Evolutionary conservation across 2,888 invertebrate species (phyloP).

Genomic region (Meiosimyza platycephala): DNA sequence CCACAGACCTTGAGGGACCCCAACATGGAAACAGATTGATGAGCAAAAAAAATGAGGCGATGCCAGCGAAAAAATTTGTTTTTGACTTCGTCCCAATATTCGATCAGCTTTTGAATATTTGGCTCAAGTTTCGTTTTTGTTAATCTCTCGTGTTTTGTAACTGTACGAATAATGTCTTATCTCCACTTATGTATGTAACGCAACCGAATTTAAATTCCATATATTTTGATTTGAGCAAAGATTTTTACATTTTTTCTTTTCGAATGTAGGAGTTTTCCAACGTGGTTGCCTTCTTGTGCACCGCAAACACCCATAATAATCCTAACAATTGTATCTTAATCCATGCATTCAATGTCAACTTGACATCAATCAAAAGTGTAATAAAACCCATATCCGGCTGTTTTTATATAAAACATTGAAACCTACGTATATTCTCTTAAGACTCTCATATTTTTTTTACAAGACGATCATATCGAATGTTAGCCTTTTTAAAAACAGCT

Average conservation of each 20-base stretch:
- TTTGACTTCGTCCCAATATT: too few relatives aligned
- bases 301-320: neutral
- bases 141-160: too few relatives aligned
- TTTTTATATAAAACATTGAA: constrained; percentile 12
- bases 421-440: neutral
- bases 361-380: constrained; percentile 22
- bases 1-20: too few relatives aligned
- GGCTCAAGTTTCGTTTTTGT: too few relatives aligned
- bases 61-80: too few relatives aligned
- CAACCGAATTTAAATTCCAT: too few relatives aligned
- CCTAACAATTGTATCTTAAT: constrained; percentile 9
- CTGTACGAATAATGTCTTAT: too few relatives aligned
- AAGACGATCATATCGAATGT: constrained; percentile 23
- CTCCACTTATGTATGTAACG: too few relatives aligned
- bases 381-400: constrained; percentile 40
- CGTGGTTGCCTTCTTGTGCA: constrained; percentile 35
- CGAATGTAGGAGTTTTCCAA: constrained; percentile 22
- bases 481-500: neutral
- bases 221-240: neutral
- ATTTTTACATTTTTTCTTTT: neutral
- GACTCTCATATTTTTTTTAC: neutral
- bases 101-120: too few relatives aligned
- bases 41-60: too few relatives aligned
- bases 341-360: neutral
- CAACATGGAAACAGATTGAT: too few relatives aligned